phyloP scores from a whole-genome alignment of 1,140 invertebrate species.

The Pachyrhynchus sulphureomaculatus region DNA sequence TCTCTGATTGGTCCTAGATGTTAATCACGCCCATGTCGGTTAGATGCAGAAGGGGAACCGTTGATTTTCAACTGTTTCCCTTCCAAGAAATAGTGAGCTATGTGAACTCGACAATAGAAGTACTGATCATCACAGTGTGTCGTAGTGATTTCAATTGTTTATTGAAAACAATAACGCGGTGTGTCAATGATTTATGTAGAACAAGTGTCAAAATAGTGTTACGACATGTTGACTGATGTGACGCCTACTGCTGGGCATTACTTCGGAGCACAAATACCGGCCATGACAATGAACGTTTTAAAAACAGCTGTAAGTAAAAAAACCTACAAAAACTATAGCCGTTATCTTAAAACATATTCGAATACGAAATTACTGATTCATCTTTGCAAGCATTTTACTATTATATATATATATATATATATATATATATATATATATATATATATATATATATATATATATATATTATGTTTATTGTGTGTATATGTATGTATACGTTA shows the following conservation, averaged over 20 bases:
- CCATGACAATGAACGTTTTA: conserved; percentile 60
- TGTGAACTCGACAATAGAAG: conserved; percentile 51
- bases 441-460: no score
- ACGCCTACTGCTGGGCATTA: conserved; percentile 58
- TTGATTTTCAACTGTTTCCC: conserved; percentile 49
- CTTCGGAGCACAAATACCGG: conserved; percentile 58
- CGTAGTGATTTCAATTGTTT: conserved; percentile 35
- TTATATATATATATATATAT: no score
- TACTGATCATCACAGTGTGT: conserved; percentile 36
- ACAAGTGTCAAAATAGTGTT: conserved; percentile 18
- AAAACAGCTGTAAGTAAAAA: conserved; percentile 52
- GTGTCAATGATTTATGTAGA: conserved; percentile 23
- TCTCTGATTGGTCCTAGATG: conserved; percentile 39
- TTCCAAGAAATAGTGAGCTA: conserved; percentile 51
- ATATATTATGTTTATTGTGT: no score
- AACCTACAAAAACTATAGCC: no score
- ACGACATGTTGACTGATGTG: conserved; percentile 58
- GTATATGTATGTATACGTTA: no score
- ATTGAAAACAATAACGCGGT: conserved; percentile 13
- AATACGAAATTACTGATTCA: no score
- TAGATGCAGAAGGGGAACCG: conserved; percentile 47
- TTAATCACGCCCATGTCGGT: conserved; percentile 28
- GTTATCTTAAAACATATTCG: no score
- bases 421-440: no score
- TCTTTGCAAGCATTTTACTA: no score